Evolutionary conservation across 2,113 vertebrate species (phyloP), one percentile per base, ranked within the genome.

Genomic region (Connochaetes taurinus): DNA sequence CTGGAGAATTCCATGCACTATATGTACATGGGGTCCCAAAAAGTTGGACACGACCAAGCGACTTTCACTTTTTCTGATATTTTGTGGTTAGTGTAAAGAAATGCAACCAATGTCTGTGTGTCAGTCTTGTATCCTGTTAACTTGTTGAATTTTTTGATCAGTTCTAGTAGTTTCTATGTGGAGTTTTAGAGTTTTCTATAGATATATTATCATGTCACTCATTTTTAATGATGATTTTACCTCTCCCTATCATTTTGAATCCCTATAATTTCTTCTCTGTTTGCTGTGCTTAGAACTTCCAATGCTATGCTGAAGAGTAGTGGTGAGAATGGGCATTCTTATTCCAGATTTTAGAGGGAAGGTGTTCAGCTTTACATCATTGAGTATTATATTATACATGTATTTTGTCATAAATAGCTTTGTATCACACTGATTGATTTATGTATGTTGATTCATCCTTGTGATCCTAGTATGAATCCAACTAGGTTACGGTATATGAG

Each of bases 1-100:
- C n/a, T 36, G 64, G 64, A 36, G n/a, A 71, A 71, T 71, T 71
- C 19, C n/a, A 71, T 71, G 64, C 19, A 36, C n/a, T 71, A 71
- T 71, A 36, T 21, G 21, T 36, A 71, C 19, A 71, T 71, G 17
- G 64, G n/a, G 64, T 36, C 64, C n/a, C 64, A 36, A 71, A 71
- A 3, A 21, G n/a, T 36, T 5, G 2, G 17, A 71, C n/a, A 71
- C 1, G 0, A 23, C 64, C 64, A 71, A 71, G 4, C 1, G 0
- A 71, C n/a, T 71, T 71, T 21, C n/a, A 36, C 1, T 36, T 71
- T 36, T 71, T 23, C 19, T 71, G 64, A 71, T 36, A 71, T 17
- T 78, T 78, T 45, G 27, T 47, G 45, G 7, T 47, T 31, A 78
- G 14, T 47, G 14, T 47, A 78, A 78, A 78, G 43, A 78, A 47